phyloP scores from a whole-genome alignment of 2,113 vertebrate species.

The Phrynocephalus versicolor region DNA sequence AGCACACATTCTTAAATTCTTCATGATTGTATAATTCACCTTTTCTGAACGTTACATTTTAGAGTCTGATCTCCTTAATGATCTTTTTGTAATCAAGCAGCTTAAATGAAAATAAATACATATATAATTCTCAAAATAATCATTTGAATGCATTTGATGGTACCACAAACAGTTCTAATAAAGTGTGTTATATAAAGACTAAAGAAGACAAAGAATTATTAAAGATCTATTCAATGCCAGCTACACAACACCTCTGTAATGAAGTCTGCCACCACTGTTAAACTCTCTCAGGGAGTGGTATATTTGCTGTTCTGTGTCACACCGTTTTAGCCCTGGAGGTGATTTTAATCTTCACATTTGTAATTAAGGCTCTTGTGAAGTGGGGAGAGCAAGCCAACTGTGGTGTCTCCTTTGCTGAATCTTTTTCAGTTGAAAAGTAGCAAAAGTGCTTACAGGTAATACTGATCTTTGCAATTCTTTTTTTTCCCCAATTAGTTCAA shows the following conservation, averaged over 20 bases:
- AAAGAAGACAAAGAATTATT: slow-evolving; percentile 28
- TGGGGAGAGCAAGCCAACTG: slow-evolving; percentile 18
- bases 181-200: slow-evolving; percentile 15
- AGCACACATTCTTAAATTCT: no score
- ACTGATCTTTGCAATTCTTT: background rate
- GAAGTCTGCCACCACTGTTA: slow-evolving; percentile 37
- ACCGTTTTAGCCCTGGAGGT: slow-evolving; percentile 28
- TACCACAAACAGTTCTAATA: slow-evolving; percentile 12
- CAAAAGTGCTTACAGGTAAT: background rate
- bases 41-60: no score
- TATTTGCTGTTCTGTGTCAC: slow-evolving; percentile 27
- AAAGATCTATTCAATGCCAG: background rate
- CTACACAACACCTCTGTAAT: slow-evolving; percentile 3
- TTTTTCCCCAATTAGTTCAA: background rate
- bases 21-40: no score
- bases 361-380: slow-evolving; percentile 16
- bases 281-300: slow-evolving; percentile 48
- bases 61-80: no score
- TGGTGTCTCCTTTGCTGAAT: slow-evolving; percentile 4
- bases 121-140: background rate
- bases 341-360: slow-evolving; percentile 17
- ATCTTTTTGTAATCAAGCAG: no score
- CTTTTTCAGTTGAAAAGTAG: background rate
- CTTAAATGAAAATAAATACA: no score
- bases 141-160: background rate